Evolutionary conservation across 2,888 invertebrate genomes (phyloP).

Genomic region (Mamestra brassicae): DNA sequence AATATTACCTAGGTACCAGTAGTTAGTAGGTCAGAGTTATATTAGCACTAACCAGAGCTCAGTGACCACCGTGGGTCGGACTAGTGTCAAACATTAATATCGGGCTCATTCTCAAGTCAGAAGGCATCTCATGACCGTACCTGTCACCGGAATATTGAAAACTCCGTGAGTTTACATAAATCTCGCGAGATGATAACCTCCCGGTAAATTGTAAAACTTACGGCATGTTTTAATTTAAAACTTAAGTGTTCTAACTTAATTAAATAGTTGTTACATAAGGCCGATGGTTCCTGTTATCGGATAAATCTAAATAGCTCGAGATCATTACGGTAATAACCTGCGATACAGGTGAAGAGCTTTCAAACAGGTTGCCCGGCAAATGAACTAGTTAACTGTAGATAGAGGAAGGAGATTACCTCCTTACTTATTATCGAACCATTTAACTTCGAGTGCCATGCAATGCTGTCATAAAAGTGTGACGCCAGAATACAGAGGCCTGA

Average conservation of each 20-base stretch:
- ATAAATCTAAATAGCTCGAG: slow-evolving; percentile 24
- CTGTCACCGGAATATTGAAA: not conserved
- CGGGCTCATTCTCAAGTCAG: not conserved
- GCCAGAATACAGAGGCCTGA: not conserved
- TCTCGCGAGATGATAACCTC: not conserved
- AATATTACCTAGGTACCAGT: too few species aligned
- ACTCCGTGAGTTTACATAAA: not conserved
- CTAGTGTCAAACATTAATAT: slow-evolving; percentile 13
- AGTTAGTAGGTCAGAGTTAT: too few species aligned
- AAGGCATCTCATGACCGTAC: not conserved
- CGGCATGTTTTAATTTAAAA: not conserved
- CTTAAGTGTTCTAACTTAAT: not conserved
- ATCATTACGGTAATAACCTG: slow-evolving; percentile 30
- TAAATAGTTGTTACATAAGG: slow-evolving; percentile 12
- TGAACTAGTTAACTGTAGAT: slow-evolving; percentile 14
- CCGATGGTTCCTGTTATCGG: slow-evolving; percentile 15
- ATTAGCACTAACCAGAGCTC: not conserved
- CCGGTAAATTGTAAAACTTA: not conserved
- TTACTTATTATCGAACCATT: not conserved
- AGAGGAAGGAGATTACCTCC: slow-evolving; percentile 6
- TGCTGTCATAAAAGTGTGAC: not conserved
- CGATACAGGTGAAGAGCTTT: slow-evolving; percentile 15
- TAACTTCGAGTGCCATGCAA: slow-evolving; percentile 3
- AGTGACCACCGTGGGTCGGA: not conserved
- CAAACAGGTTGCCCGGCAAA: slow-evolving; percentile 38